phyloP scores from a whole-genome alignment of 1,140 invertebrate genomes.

The Zaprionus ornatus region DNA sequence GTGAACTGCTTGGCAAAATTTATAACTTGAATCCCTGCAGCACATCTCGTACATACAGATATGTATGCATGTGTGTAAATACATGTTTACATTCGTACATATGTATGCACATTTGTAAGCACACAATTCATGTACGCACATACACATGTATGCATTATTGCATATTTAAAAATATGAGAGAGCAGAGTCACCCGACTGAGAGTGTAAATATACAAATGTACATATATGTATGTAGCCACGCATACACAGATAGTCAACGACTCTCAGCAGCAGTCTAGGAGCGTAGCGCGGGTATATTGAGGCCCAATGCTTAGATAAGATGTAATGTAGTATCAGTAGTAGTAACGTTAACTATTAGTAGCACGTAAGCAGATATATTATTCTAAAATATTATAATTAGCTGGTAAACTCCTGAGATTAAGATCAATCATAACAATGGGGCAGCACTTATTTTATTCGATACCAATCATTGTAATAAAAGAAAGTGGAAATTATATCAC shows the following conservation, averaged over 20 bases:
- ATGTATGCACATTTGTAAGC: slow-evolving; percentile 7
- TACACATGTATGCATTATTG: slow-evolving; percentile 41
- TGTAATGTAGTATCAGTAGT: neutral
- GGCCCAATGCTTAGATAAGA: slow-evolving; percentile 3
- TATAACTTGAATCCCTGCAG: slow-evolving; percentile 58
- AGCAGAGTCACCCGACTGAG: slow-evolving; percentile 27
- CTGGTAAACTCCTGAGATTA: neutral
- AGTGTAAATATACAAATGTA: slow-evolving; percentile 8
- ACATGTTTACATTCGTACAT: slow-evolving; percentile 40
- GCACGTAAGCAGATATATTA: no score
- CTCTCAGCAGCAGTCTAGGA: slow-evolving; percentile 49
- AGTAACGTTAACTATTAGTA: neutral
- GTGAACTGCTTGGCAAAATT: slow-evolving; percentile 71
- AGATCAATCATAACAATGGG: no score
- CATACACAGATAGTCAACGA: slow-evolving; percentile 18
- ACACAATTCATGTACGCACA: slow-evolving; percentile 16
- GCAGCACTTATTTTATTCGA: no score
- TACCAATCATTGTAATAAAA: no score
- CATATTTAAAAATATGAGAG: slow-evolving; percentile 42
- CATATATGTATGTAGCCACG: neutral
- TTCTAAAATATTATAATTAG: no score
- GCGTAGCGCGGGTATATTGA: slow-evolving; percentile 27
- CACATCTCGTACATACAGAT: slow-evolving; percentile 33
- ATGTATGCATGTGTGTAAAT: slow-evolving; percentile 11
- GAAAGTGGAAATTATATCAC: no score